These are phyloP conservation scores for Brachyrhaphis roseni DNA, from an alignment of 2,797 vertebrate genomes.

Conservation along the genomic window DNA sequence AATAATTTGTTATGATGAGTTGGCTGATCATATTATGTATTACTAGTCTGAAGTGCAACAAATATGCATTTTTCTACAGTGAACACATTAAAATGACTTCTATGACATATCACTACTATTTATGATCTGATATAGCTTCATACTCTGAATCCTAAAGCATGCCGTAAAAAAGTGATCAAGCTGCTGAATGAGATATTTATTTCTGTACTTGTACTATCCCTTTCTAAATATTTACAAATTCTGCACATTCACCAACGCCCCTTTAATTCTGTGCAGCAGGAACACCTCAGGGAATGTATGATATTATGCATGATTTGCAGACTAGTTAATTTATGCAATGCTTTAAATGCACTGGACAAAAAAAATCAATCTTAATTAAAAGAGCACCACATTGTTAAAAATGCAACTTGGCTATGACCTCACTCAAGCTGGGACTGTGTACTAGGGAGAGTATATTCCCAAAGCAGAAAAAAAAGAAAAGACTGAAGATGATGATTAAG, in stretches of 20 bases:
- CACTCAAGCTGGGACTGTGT: slow-evolving; percentile 5
- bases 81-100: not conserved
- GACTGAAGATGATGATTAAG: slow-evolving; percentile 10
- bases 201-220: slow-evolving; percentile 18
- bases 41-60: not conserved
- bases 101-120: not conserved
- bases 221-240: slow-evolving; percentile 44
- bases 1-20: not conserved
- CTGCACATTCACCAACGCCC: slow-evolving; percentile 43
- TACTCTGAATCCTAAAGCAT: not conserved
- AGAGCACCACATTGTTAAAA: slow-evolving; percentile 24
- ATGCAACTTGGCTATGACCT: slow-evolving; percentile 3
- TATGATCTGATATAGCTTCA: not conserved
- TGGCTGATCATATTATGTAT: not conserved
- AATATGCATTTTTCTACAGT: not conserved
- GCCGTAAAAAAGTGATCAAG: not conserved
- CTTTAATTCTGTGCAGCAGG: slow-evolving; percentile 45
- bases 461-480: not conserved
- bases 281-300: slow-evolving; percentile 24
- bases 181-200: slow-evolving; percentile 33
- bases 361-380: slow-evolving; percentile 55
- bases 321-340: slow-evolving; percentile 35
- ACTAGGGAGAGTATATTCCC: not conserved
- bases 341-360: slow-evolving; percentile 48
- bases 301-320: slow-evolving; percentile 31